phyloP scores from a whole-genome alignment of 2,113 vertebrate genomes.

The Acrocephalus kingi region DNA sequence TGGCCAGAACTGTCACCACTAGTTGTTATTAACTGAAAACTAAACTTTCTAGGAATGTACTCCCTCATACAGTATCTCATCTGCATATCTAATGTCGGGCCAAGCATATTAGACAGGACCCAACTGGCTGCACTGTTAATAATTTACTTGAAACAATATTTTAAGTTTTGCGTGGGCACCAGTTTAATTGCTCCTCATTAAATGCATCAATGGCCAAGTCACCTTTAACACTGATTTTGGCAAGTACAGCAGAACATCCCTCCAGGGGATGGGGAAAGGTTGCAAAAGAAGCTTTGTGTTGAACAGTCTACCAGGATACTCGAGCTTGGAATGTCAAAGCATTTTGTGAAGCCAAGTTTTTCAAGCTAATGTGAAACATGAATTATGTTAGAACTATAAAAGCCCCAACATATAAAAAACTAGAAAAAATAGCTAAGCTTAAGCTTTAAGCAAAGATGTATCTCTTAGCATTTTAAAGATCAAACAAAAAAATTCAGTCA shows the following conservation, averaged over 20 bases:
- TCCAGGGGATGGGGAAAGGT: neutral
- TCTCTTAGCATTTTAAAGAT: neutral
- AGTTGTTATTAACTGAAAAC: neutral
- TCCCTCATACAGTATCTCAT: neutral
- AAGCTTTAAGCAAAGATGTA: neutral
- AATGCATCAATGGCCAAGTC: constrained; percentile 44
- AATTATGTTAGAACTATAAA: neutral
- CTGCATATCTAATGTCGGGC: neutral
- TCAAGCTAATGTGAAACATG: neutral
- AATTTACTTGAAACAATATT: constrained; percentile 31
- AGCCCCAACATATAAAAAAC: neutral
- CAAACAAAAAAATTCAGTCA: neutral
- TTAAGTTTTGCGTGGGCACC: neutral
- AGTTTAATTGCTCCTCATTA: constrained; percentile 16
- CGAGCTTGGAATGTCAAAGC: neutral
- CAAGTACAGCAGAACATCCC: neutral
- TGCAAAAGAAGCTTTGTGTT: neutral
- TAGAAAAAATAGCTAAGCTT: neutral
- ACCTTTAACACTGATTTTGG: constrained; percentile 23
- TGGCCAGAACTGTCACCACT: neutral
- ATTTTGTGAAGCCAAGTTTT: neutral
- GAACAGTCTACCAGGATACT: neutral
- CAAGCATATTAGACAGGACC: neutral
- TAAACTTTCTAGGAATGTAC: neutral
- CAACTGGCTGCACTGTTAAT: constrained; percentile 18